A percentile compares a stretch with the other conserved stretches of the same genome.
Evolutionary conservation across 2,113 vertebrate species (phyloP).

Genomic region (Cromileptes altivelis): DNA sequence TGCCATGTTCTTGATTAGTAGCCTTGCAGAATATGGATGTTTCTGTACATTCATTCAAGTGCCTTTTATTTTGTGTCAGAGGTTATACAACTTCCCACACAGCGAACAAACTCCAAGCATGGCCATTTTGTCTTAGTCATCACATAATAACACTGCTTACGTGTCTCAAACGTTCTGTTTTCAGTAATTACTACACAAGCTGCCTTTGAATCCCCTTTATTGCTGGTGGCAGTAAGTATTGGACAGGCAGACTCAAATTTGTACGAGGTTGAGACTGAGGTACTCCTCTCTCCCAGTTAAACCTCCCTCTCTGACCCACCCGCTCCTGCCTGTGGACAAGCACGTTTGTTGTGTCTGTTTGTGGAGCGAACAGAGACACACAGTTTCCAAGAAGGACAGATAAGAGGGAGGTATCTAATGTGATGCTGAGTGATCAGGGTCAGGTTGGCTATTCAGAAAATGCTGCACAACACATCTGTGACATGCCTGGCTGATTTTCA

Average conservation of each 20-base stretch:
- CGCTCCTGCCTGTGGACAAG: neutral
- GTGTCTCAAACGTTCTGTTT: neutral
- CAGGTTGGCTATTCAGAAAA: conserved; percentile 16
- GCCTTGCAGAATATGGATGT: neutral
- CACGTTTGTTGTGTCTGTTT: conserved; percentile 41
- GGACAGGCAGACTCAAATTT: neutral
- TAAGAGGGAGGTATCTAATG: conserved; percentile 1
- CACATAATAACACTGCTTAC: neutral
- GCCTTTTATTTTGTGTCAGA: neutral
- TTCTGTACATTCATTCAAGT: conserved; percentile 18
- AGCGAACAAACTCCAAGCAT: neutral
- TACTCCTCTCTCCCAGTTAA: neutral
- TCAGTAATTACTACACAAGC: neutral
- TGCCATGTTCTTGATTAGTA: neutral
- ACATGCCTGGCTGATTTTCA: conserved; percentile 8
- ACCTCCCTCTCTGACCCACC: conserved; percentile 15
- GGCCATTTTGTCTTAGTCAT: conserved; percentile 10
- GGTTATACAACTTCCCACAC: conserved; percentile 7
- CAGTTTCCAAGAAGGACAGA: conserved; percentile 25
- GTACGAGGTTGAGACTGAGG: neutral
- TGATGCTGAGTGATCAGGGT: conserved; percentile 8
- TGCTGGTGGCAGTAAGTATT: neutral
- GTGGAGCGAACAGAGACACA: neutral
- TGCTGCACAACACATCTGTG: conserved; percentile 25
- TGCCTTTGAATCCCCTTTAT: neutral